phyloP scores from a whole-genome alignment of 2,888 invertebrate genomes.

The Campaea margaritaria region DNA sequence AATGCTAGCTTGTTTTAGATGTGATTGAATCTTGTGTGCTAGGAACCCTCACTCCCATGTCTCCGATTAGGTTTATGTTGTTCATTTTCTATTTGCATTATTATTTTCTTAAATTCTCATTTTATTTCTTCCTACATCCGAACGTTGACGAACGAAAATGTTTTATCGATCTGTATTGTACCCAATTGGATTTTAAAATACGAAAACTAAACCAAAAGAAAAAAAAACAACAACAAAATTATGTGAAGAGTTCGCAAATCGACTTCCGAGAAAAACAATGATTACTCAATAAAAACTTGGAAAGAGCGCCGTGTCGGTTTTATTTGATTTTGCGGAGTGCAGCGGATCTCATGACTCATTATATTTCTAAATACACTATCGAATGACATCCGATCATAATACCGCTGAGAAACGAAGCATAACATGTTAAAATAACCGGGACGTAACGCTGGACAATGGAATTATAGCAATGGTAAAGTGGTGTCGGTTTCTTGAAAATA shows the following conservation, averaged over 20 bases:
- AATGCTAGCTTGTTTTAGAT: conserved; percentile 84
- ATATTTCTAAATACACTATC: conserved; percentile 79
- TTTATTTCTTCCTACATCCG: conserved; percentile 46
- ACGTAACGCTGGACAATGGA: conserved; percentile 76
- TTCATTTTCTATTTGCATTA: conserved; percentile 53
- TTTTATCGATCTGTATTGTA: conserved; percentile 46
- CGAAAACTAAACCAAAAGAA: conserved; percentile 41
- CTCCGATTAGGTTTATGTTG: conserved; percentile 67
- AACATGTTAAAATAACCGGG: conserved; percentile 62
- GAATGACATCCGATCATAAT: conserved; percentile 74
- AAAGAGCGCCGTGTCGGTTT: conserved; percentile 52
- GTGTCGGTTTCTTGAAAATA: conserved; percentile 74
- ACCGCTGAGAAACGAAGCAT: conserved; percentile 71
- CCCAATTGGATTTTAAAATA: conserved; percentile 65
- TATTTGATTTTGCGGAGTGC: conserved; percentile 57
- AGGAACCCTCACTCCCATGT: conserved; percentile 76
- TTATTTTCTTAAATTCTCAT: conserved; percentile 53
- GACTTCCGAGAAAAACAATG: conserved; percentile 54
- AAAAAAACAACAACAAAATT: conserved; percentile 39
- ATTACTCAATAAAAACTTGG: conserved; percentile 49
- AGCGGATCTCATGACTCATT: conserved; percentile 76
- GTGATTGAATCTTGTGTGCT: conserved; percentile 76
- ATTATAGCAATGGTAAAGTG: conserved; percentile 75
- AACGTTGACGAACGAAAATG: conserved; percentile 29
- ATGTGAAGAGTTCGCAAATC: conserved; percentile 49